Conservation (phyloP, 2,888 invertebrate genomes). For the Leucophora obtusa region DNA sequence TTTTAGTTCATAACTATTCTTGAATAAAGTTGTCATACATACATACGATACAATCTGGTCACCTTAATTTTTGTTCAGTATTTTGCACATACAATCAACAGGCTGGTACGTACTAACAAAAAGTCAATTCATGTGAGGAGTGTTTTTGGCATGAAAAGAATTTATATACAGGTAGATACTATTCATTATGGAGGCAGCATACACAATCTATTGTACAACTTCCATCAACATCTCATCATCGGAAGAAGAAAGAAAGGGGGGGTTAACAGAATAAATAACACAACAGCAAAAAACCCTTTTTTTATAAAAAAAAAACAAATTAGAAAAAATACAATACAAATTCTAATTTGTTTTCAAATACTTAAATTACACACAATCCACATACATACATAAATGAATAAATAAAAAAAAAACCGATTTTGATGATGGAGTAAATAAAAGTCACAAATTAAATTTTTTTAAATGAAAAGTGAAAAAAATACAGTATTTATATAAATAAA, state of each 20-base stretch:
- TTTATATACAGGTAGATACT: slow-evolving; percentile 12
- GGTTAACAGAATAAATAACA: not conserved
- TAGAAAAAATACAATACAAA: slow-evolving; percentile 14
- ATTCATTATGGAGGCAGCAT: not conserved
- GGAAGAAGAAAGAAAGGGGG: not conserved
- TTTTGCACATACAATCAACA: slow-evolving; percentile 31
- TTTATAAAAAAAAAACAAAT: slow-evolving; percentile 13
- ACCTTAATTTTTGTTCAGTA: slow-evolving; percentile 5
- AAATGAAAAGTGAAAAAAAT: slow-evolving; percentile 32
- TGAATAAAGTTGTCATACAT: too few relatives aligned
- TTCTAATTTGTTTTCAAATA: slow-evolving; percentile 39
- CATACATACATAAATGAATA: not conserved
- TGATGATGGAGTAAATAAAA: not conserved
- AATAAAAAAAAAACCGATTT: not conserved
- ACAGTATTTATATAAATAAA: slow-evolving; percentile 13
- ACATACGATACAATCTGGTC: not conserved
- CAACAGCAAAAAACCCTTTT: not conserved
- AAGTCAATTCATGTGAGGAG: slow-evolving; percentile 36
- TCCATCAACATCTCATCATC: too few relatives aligned
- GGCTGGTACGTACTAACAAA: slow-evolving; percentile 26
- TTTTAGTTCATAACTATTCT: too few relatives aligned
- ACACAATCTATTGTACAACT: slow-evolving; percentile 1
- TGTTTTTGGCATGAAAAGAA: slow-evolving; percentile 43
- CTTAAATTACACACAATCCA: not conserved
- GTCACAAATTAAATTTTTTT: slow-evolving; percentile 2